phyloP scores from a whole-genome alignment of 2,888 invertebrate species.

The Onthophagus sagittarius region DNA sequence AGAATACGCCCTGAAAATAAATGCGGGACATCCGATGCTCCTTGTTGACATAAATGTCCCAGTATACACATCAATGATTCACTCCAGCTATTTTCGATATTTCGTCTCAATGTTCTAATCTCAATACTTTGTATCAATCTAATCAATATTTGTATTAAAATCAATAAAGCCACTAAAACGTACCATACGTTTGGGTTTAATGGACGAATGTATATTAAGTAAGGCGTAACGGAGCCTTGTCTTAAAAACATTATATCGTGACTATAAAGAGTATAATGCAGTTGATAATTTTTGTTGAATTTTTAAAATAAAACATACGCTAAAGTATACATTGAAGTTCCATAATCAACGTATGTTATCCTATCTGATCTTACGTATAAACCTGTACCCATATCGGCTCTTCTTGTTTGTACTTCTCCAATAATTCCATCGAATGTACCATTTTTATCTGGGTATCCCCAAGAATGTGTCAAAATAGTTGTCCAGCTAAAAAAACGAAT shows the following conservation, averaged over 20 bases:
- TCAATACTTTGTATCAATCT: neutral
- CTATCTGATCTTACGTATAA: slow-evolving; percentile 36
- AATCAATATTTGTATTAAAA: neutral
- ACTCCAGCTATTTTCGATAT: slow-evolving; percentile 5
- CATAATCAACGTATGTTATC: slow-evolving; percentile 35
- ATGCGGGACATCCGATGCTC: neutral
- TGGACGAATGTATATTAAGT: neutral
- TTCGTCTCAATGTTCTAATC: neutral
- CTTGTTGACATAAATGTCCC: slow-evolving; percentile 1
- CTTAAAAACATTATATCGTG: slow-evolving; percentile 1
- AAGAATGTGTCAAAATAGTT: neutral
- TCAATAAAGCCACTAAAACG: neutral
- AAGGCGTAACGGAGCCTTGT: neutral
- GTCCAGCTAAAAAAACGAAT: neutral
- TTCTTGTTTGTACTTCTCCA: slow-evolving; percentile 33
- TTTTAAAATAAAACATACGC: slow-evolving; percentile 28
- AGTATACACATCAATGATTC: neutral
- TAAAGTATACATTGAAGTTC: slow-evolving; percentile 37
- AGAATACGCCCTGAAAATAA: slow-evolving; percentile 33
- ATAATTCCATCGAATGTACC: slow-evolving; percentile 38
- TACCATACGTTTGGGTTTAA: slow-evolving; percentile 3
- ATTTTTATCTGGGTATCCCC: neutral
- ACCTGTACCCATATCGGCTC: slow-evolving; percentile 38
- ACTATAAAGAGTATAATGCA: neutral
- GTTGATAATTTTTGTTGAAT: neutral